Evolutionary conservation across 2,888 invertebrate species (phyloP), one percentile per base, ranked within the genome.

Genomic region (Liodrosophila aerea): DNA sequence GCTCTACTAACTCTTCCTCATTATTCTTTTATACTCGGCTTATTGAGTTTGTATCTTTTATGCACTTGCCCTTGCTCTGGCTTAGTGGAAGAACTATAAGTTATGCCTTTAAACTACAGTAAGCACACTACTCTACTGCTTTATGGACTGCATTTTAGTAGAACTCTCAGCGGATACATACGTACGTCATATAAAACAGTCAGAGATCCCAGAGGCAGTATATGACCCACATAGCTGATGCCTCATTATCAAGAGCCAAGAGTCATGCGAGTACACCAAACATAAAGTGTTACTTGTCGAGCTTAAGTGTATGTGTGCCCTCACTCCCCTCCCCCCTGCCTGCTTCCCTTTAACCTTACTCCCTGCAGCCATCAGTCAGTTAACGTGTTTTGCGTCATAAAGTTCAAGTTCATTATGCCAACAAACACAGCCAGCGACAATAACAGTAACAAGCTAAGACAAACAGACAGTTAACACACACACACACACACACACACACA

Each of bases 361-460:
- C 29, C 9, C 59, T 51, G 75, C 53, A 61, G 54, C 59, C 78
- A 61, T 62, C 85, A 71, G 45, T 64, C 77, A 77, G 76, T 77
- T 82, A 75, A 85, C 78, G 64, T 82, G 72, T 71, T 78, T 78
- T 85, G 85, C 85, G 85, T 78, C 78, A 80, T 85, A 80, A 80
- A 80, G 78, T 80, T 80, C 78, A 80, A 80, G 78, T 80, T 80
- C 78, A 80, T 80, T 80, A 85, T 85, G 82, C 56, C 68, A 75
- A 47, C 64, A 53, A 51, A 50, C 54, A 47, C 27, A 39, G 49
- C 40, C 51, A 49, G 36, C 62, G 51, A 33, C 83, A 64, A 57
- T 60, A 64, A 62, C 58, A 57, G 47, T 47, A 46, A 31, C 54
- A 54, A 59, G 36, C 27, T 52, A 53, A 57, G 56, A 50, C 63